Evolutionary conservation across 1,140 invertebrate genomes (phyloP), one percentile per base, ranked within the genome.

Genomic region (Aphelinus atriplicis): DNA sequence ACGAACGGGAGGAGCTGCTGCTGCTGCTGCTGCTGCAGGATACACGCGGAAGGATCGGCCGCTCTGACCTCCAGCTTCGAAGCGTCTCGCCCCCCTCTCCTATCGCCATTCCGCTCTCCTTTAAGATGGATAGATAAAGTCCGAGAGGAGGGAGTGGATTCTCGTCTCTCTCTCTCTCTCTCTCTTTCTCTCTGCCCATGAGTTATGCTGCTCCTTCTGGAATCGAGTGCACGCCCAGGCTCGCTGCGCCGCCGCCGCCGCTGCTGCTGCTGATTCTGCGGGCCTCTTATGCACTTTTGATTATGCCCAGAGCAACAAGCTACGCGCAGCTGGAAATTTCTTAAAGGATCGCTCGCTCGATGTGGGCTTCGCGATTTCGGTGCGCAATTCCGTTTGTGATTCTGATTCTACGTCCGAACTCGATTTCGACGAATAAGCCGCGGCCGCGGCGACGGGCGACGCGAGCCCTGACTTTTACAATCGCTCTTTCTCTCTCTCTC

Each of bases 161-260:
- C 67, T 68, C 26, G 26, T 26, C 26, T 26, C 26, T 26, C 26
- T 26, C 65, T 75, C 61, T 75, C 61, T 60, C 57, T 60, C 57
- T 60, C 7, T 60, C n/a, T 48, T 53, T 1, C 43, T 58, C 63
- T 60, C 26, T 53, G 42, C 48, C 45, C 62, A 43, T 76, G 74
- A 76, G 74, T 76, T 76, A 76, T 76, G 68, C 68, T 48, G 55
- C 69, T 76, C 46, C 67, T 70, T 66, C 69, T 76, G 69, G 69
- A 76, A 71, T 76, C 69, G 69, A 71, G 67, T 58, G 45, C 56
- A 71, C 62, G 51, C 53, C 46, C 57, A 3, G 45, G 6, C 6
- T 45, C 62, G 51, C 9, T 26, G 26, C 26, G 26, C 45, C 60
- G 61, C n/a, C 42, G 3, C 62, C 45, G 47, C 9, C 1, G 62